Evolutionary conservation across 2,113 vertebrate genomes (phyloP).

Genomic region (Malurus cyaneus): DNA sequence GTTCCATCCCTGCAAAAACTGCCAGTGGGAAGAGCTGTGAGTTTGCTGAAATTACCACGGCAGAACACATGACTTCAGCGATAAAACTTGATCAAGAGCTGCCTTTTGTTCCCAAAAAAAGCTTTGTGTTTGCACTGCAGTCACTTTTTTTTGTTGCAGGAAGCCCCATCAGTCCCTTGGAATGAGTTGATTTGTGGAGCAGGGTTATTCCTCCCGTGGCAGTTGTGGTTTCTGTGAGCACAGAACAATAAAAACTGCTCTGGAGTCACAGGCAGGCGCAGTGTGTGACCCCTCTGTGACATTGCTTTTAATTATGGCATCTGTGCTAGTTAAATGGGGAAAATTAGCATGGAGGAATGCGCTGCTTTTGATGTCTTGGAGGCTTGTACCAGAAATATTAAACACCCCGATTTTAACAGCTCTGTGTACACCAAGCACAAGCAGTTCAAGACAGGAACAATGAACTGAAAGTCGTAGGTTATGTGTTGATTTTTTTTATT

Average conservation of each 20-base stretch:
- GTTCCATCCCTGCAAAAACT: background rate
- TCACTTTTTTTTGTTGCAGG: background rate
- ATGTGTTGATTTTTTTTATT: background rate
- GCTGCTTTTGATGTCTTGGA: background rate
- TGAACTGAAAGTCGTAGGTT: slow-evolving; percentile 52
- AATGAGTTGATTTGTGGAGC: background rate
- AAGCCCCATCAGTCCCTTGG: background rate
- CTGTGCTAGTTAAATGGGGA: background rate
- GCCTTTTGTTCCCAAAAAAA: background rate
- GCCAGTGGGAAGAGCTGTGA: background rate
- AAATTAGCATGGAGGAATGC: background rate
- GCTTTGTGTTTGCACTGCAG: background rate
- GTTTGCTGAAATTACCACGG: background rate
- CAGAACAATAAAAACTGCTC: background rate
- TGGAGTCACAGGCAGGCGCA: background rate
- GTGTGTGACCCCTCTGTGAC: background rate
- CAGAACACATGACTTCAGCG: background rate
- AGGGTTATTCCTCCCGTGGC: background rate
- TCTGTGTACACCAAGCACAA: background rate
- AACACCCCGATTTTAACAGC: slow-evolving; percentile 7
- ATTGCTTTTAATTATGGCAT: background rate
- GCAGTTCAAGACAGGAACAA: slow-evolving; percentile 39
- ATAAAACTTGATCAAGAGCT: background rate
- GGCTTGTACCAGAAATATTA: slow-evolving; percentile 11
- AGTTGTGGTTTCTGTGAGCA: background rate